phyloP scores from a whole-genome alignment of 2,888 invertebrate genomes.

The Dasypogon diadema region DNA sequence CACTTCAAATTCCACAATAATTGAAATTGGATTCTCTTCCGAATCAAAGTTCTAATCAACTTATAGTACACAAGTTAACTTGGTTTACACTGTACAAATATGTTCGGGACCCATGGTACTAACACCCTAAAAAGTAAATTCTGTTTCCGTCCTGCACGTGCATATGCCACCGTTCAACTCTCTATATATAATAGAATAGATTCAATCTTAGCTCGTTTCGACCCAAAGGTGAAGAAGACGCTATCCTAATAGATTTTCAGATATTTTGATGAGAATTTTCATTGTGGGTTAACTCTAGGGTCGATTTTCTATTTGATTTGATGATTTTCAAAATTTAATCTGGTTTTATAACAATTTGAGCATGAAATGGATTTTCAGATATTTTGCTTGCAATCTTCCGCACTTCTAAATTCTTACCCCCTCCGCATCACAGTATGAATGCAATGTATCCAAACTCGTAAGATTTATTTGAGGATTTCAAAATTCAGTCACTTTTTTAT shows the following conservation, averaged over 20 bases:
- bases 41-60: conserved; percentile 36
- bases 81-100: conserved; percentile 31
- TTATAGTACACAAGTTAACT: conserved; percentile 23
- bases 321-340: conserved; percentile 56
- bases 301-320: conserved; percentile 53
- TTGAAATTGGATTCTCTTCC: conserved; percentile 20
- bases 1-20: conserved; percentile 39
- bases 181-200: not conserved
- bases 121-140: conserved; percentile 6
- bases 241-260: conserved; percentile 18
- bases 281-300: conserved; percentile 38
- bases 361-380: conserved; percentile 53
- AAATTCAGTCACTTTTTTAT: too few species aligned
- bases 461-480: too few species aligned
- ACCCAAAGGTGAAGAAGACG: not conserved
- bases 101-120: not conserved
- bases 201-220: conserved; percentile 7
- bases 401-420: not conserved
- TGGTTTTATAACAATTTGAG: conserved; percentile 55
- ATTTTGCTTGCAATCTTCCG: conserved; percentile 30
- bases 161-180: not conserved
- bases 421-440: too few species aligned
- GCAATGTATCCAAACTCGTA: too few species aligned
- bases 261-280: conserved; percentile 33
- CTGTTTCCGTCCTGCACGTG: not conserved